These are phyloP conservation scores for Pherbina coryleti DNA, from an alignment of 2,888 invertebrate species.

Conservation along the genomic window DNA sequence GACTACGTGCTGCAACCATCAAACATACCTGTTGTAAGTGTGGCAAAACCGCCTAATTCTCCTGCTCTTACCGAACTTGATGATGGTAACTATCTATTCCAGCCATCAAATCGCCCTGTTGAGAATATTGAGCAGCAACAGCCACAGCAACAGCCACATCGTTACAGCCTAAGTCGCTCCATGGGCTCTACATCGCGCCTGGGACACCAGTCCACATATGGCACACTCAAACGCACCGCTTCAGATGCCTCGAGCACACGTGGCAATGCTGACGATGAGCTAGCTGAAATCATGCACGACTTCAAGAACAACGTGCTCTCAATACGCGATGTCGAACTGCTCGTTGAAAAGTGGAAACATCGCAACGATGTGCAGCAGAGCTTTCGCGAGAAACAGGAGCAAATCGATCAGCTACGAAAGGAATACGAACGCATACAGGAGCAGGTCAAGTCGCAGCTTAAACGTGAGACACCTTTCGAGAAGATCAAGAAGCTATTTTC, in stretches of 20 bases:
- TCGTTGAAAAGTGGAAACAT: slow-evolving; percentile 89
- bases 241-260: slow-evolving; percentile 66
- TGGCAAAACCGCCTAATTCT: slow-evolving; percentile 57
- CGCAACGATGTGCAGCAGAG: slow-evolving; percentile 89
- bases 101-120: slow-evolving; percentile 68
- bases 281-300: slow-evolving; percentile 88
- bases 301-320: slow-evolving; percentile 91
- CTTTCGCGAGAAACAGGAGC: slow-evolving; percentile 86
- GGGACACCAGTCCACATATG: slow-evolving; percentile 55
- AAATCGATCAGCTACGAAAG: slow-evolving; percentile 82
- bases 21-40: slow-evolving; percentile 73
- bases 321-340: slow-evolving; percentile 85
- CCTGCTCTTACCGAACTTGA: slow-evolving; percentile 61
- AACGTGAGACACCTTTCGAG: slow-evolving; percentile 85
- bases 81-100: slow-evolving; percentile 66
- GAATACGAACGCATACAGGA: slow-evolving; percentile 87
- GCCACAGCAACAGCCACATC: slow-evolving; percentile 46
- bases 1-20: slow-evolving; percentile 76
- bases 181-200: slow-evolving; percentile 54
- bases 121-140: slow-evolving; percentile 54
- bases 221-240: slow-evolving; percentile 66
- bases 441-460: slow-evolving; percentile 80
- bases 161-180: slow-evolving; percentile 53
- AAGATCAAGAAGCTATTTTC: slow-evolving; percentile 82
- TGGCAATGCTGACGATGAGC: slow-evolving; percentile 76